phyloP scores from a whole-genome alignment of 1,140 invertebrate species.

The Goniozus legneri region DNA sequence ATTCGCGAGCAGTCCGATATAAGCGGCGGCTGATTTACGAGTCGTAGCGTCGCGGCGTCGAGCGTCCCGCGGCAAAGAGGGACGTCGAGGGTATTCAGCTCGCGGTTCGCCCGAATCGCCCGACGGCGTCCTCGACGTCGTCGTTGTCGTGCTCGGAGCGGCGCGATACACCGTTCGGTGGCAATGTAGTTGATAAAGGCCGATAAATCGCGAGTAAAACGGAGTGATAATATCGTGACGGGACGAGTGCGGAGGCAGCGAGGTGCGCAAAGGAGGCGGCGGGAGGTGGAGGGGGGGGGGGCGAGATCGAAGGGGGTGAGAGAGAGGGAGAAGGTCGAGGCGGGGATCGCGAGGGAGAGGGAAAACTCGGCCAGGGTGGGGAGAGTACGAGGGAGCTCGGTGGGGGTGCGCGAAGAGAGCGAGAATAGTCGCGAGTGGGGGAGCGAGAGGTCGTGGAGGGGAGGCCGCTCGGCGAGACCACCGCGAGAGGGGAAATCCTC shows the following conservation, averaged over 20 bases:
- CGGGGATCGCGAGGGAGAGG: neutral
- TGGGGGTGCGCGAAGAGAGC: constrained; percentile 10
- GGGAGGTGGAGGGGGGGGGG: constrained; percentile 2
- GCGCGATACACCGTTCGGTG: constrained; percentile 33
- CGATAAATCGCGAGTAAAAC: constrained; percentile 52
- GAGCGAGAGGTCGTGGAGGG: constrained; percentile 3
- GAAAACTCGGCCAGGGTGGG: constrained; percentile 4
- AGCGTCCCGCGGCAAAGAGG: neutral
- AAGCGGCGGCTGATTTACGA: constrained; percentile 23
- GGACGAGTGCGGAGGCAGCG: neutral
- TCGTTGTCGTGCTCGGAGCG: constrained; percentile 14
- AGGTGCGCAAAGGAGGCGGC: neutral
- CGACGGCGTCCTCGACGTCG: constrained; percentile 1
- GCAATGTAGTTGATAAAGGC: constrained; percentile 49
- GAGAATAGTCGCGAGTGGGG: constrained; percentile 2
- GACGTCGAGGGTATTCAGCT: constrained; percentile 1
- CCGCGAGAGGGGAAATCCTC: no score
- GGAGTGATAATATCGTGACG: constrained; percentile 49
- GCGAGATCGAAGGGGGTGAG: constrained; percentile 5
- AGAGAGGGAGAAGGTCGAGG: neutral
- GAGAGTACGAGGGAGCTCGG: constrained; percentile 1
- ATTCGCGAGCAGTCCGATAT: neutral
- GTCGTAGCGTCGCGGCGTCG: constrained; percentile 5
- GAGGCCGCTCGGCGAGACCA: constrained; percentile 8
- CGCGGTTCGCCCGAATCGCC: constrained; percentile 1